Conservation (phyloP, 1,140 invertebrate genomes). For the Papilio helenus region DNA sequence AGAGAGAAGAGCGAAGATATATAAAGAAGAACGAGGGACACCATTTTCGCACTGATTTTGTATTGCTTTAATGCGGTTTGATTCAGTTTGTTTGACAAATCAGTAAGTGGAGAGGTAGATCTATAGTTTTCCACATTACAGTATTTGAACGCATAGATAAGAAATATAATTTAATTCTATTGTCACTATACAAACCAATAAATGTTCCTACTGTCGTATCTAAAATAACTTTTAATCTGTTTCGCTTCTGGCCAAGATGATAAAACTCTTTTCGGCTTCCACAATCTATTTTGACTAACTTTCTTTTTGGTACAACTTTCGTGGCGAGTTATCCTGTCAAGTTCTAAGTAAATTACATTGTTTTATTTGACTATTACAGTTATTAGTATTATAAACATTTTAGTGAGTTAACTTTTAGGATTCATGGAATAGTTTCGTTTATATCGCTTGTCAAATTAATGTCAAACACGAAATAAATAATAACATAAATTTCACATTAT, state of each 20-base stretch:
- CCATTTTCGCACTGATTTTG: conserved; percentile 18
- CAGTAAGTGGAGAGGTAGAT: not conserved
- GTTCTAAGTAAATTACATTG: too few relatives aligned
- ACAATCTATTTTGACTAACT: too few relatives aligned
- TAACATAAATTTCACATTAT: not conserved
- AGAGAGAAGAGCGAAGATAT: too few relatives aligned
- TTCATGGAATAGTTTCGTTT: not conserved
- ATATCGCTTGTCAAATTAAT: not conserved
- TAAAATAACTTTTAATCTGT: too few relatives aligned
- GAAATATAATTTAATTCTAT: too few relatives aligned
- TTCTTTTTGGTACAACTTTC: too few relatives aligned
- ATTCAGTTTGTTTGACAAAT: not conserved
- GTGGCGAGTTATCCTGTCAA: too few relatives aligned
- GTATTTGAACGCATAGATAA: too few relatives aligned
- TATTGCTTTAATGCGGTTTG: not conserved
- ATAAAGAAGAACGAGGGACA: too few relatives aligned
- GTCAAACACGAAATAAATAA: not conserved
- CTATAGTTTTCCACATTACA: not conserved
- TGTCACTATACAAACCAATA: too few relatives aligned
- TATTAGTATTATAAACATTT: not conserved
- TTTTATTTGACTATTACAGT: not conserved
- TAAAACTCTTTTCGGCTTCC: too few relatives aligned
- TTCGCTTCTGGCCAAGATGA: not conserved
- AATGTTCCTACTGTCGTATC: too few relatives aligned
- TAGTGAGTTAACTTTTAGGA: not conserved